Conservation (phyloP, 2,113 vertebrate genomes). For the Monopterus albus region DNA sequence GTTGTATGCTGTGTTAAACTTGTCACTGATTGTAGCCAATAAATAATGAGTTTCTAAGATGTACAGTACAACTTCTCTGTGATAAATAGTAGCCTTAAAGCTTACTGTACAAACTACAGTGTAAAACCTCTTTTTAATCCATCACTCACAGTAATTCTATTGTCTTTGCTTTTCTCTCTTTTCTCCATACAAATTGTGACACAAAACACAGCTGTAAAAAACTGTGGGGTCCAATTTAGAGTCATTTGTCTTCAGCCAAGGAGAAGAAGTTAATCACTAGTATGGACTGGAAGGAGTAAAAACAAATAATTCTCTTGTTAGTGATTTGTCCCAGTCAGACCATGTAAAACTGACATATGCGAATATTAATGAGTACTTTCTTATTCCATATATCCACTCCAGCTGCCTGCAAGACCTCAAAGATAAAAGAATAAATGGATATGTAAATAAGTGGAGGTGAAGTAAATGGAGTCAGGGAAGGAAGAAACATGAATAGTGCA, state of each 20-base stretch:
- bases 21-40: no score
- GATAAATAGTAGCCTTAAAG: no score
- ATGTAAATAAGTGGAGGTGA: constrained; percentile 69
- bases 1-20: neutral
- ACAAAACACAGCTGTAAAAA: no score
- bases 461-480: constrained; percentile 24
- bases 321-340: constrained; percentile 20
- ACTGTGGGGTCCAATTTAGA: no score
- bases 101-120: no score
- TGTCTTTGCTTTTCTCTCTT: no score
- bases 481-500: constrained; percentile 24
- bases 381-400: constrained; percentile 37
- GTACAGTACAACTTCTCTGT: no score
- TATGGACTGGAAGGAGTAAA: constrained; percentile 5
- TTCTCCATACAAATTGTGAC: no score
- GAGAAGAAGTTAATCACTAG: constrained; percentile 2
- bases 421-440: constrained; percentile 68
- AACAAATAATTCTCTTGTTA: constrained; percentile 19
- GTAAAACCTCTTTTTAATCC: no score
- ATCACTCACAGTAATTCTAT: no score
- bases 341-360: constrained; percentile 13
- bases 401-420: constrained; percentile 24
- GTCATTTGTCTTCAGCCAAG: no score
- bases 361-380: constrained; percentile 63
- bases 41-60: no score